A percentile compares a stretch with the other conserved stretches of the same genome.
phyloP scores from a whole-genome alignment of 2,113 vertebrate genomes.

The Gadus chalcogrammus region DNA sequence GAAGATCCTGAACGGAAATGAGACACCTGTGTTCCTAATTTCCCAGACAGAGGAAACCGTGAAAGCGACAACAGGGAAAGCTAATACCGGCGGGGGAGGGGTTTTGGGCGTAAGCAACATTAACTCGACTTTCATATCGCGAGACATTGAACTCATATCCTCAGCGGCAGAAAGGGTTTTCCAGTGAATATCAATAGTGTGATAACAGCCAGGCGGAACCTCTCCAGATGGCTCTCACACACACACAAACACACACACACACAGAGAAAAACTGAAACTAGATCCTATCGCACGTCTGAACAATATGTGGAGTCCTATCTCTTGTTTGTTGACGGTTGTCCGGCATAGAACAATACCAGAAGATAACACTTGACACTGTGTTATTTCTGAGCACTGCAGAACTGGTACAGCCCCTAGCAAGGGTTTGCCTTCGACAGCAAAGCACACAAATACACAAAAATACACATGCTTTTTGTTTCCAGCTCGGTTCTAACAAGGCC shows the following conservation, averaged over 20 bases:
- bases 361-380: constrained; percentile 27
- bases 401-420: too few species aligned
- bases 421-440: too few species aligned
- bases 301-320: constrained; percentile 39
- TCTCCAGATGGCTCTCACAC: constrained; percentile 48
- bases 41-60: too few species aligned
- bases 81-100: neutral
- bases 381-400: neutral
- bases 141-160: constrained; percentile 50
- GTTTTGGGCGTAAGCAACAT: neutral
- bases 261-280: constrained; percentile 45
- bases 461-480: too few species aligned
- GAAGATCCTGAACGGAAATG: too few species aligned
- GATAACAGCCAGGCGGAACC: constrained; percentile 46
- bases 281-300: constrained; percentile 29
- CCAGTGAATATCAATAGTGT: constrained; percentile 44
- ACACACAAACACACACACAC: constrained; percentile 44
- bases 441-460: too few species aligned
- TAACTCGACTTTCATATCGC: constrained; percentile 6
- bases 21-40: too few species aligned
- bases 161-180: constrained; percentile 50
- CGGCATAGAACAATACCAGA: constrained; percentile 23
- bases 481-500: too few species aligned
- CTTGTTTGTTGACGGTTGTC: constrained; percentile 28
- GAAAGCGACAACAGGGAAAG: too few species aligned